Percentiles rank a stretch among this genome's conserved stretches.
Conservation (phyloP, 1,140 invertebrate genomes). For the Octopus bimaculoides region DNA sequence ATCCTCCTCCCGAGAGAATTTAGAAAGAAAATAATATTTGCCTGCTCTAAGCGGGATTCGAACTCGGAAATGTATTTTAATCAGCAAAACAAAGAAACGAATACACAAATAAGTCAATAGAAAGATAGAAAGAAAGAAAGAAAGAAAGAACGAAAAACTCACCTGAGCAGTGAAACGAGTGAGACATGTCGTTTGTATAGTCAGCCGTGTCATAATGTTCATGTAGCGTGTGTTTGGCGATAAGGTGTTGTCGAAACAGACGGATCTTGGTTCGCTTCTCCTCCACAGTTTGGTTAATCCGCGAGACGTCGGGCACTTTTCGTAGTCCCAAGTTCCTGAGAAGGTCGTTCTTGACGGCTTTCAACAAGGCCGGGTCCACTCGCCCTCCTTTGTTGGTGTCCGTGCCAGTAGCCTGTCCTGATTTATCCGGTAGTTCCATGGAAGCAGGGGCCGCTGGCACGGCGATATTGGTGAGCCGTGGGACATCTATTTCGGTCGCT, state of each 20-base stretch:
- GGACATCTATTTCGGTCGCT: too few species aligned
- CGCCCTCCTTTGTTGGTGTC: neutral
- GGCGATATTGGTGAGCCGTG: too few species aligned
- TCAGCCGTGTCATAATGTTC: neutral
- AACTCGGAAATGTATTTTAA: too few species aligned
- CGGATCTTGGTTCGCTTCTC: neutral
- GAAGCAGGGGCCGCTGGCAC: too few species aligned
- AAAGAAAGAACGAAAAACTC: neutral
- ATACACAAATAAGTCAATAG: neutral
- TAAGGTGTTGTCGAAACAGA: neutral
- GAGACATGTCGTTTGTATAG: neutral
- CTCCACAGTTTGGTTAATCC: constrained; percentile 1
- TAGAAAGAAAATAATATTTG: too few species aligned
- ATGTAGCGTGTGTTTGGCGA: neutral
- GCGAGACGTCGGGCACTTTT: constrained; percentile 1
- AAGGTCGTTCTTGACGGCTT: neutral
- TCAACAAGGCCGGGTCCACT: neutral
- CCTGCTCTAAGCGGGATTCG: too few species aligned
- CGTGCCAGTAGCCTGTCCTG: too few species aligned
- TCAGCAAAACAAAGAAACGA: too few species aligned
- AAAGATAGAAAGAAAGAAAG: neutral
- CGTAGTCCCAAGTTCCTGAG: neutral
- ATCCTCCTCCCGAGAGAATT: too few species aligned
- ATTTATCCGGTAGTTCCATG: too few species aligned
- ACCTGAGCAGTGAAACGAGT: neutral